Percentiles rank a stretch among this genome's conserved stretches.
phyloP scores from a whole-genome alignment of 2,888 invertebrate genomes.

The Caenorhabditis sp. region DNA sequence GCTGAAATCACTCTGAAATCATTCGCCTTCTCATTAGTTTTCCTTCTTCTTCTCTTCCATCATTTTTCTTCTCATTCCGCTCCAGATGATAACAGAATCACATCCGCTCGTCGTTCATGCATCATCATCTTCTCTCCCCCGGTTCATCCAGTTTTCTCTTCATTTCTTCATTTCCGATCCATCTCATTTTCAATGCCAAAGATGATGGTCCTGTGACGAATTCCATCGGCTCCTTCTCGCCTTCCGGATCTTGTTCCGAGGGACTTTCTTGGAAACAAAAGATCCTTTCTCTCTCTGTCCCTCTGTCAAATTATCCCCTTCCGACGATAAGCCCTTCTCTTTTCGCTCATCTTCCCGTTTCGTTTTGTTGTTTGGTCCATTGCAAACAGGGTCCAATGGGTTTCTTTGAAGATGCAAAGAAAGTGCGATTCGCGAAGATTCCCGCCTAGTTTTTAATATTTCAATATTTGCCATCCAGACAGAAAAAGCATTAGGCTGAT shows the following conservation, averaged over 20 bases:
- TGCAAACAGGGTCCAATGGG: not conserved
- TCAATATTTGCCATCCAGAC: not conserved
- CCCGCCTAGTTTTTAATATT: not conserved
- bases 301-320: slow-evolving; percentile 4
- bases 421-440: not conserved
- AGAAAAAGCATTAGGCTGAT: slow-evolving; percentile 31
- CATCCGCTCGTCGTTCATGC: slow-evolving; percentile 12
- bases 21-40: not conserved
- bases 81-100: slow-evolving; percentile 5
- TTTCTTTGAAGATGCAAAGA: not conserved
- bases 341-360: slow-evolving; percentile 7
- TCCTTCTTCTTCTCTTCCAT: not conserved
- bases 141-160: not conserved
- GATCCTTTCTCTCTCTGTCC: too few relatives aligned
- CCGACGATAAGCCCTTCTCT: slow-evolving; percentile 15
- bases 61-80: not conserved
- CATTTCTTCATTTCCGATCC: slow-evolving; percentile 1
- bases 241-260: not conserved
- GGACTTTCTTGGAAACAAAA: not conserved
- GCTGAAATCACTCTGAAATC: not conserved
- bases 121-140: not conserved
- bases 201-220: not conserved
- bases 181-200: not conserved
- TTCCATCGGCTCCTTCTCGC: not conserved
- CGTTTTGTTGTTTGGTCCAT: not conserved